These are phyloP conservation scores for Eilema sororculum DNA, from an alignment of 2,888 invertebrate species.

Conservation along the genomic window DNA sequence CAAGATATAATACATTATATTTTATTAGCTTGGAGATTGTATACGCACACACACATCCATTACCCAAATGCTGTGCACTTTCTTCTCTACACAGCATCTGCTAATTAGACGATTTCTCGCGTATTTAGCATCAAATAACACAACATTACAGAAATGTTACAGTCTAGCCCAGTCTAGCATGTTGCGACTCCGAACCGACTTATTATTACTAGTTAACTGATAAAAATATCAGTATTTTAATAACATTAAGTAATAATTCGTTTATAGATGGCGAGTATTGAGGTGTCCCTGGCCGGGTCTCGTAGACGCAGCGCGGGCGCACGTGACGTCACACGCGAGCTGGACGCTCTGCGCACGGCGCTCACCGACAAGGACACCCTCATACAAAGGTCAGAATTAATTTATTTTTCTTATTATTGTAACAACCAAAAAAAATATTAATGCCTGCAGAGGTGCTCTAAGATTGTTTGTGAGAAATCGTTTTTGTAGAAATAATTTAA, in stretches of 20 bases:
- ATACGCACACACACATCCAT: neutral
- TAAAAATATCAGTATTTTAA: neutral
- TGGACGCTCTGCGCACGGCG: slow-evolving; percentile 90
- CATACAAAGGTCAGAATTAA: slow-evolving; percentile 89
- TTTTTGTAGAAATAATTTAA: neutral
- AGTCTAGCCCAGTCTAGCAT: neutral
- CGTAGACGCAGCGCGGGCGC: slow-evolving; percentile 78
- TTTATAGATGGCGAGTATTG: slow-evolving; percentile 93
- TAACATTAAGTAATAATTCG: neutral
- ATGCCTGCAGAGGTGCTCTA: neutral
- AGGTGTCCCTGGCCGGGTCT: slow-evolving; percentile 89
- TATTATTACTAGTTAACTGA: slow-evolving; percentile 4
- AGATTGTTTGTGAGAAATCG: neutral
- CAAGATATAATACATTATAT: no score
- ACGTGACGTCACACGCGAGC: slow-evolving; percentile 83
- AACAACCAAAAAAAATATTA: neutral
- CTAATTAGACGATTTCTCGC: neutral
- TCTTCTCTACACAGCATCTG: neutral
- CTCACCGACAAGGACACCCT: slow-evolving; percentile 93
- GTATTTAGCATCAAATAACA: neutral
- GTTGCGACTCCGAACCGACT: neutral
- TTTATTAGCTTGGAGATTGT: no score
- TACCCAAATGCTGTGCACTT: neutral
- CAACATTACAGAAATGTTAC: neutral
- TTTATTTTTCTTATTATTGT: neutral